A percentile compares a stretch with the other conserved stretches of the same genome.
Conservation (phyloP, 2,113 vertebrate genomes). For the Ptilonorhynchus violaceus region DNA sequence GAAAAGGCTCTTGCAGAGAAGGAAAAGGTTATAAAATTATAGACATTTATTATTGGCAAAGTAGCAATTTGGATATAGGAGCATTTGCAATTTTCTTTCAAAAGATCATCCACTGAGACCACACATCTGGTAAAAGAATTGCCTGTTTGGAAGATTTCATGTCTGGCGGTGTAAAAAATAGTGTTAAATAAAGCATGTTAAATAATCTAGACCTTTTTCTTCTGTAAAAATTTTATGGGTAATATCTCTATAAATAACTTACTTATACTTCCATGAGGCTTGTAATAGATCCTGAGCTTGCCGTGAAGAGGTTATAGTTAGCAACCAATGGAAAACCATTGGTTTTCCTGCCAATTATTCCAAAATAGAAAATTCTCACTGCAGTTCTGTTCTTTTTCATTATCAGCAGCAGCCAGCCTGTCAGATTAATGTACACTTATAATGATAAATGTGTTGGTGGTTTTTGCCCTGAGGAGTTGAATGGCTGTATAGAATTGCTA, state of each 20-base stretch:
- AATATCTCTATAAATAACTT: neutral
- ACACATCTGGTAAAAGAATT: neutral
- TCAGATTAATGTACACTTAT: neutral
- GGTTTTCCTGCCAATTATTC: neutral
- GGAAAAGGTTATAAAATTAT: slow-evolving; percentile 80
- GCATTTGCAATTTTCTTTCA: neutral
- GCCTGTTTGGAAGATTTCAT: neutral
- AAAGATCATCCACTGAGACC: neutral
- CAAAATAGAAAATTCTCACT: neutral
- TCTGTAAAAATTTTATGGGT: neutral
- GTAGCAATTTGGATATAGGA: neutral
- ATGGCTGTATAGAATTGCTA: neutral
- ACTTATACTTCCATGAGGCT: neutral
- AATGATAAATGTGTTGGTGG: neutral
- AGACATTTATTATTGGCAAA: neutral
- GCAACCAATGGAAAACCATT: too few relatives aligned
- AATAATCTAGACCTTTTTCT: neutral
- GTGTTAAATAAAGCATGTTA: neutral
- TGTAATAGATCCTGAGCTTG: neutral
- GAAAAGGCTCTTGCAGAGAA: slow-evolving; percentile 85
- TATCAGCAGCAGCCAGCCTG: neutral
- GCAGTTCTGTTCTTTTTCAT: neutral
- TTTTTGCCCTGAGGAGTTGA: neutral
- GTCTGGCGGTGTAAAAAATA: neutral
- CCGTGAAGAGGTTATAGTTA: neutral